These are phyloP conservation scores for Cetoscarus ocellatus DNA, from an alignment of 2,797 vertebrate species.

Conservation along the genomic window DNA sequence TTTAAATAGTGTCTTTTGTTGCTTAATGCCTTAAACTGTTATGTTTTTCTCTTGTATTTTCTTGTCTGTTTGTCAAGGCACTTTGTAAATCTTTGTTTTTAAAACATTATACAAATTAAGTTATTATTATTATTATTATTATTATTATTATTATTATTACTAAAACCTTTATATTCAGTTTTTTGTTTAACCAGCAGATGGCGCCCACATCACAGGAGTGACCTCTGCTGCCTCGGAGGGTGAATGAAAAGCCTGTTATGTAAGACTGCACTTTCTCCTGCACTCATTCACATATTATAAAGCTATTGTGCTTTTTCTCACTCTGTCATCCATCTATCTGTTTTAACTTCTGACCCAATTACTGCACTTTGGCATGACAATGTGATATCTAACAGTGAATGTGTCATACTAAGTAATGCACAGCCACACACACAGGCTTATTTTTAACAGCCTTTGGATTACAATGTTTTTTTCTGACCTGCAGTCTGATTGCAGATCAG, in stretches of 20 bases:
- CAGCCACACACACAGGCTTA: neutral
- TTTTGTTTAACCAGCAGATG: slow-evolving; percentile 33
- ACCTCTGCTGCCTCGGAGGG: no score
- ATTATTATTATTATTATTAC: no score
- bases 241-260: neutral
- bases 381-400: neutral
- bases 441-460: slow-evolving; percentile 3
- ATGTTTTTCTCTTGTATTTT: no score
- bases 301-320: neutral
- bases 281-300: neutral
- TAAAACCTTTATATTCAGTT: neutral
- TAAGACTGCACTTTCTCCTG: neutral
- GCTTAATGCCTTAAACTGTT: no score
- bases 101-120: no score
- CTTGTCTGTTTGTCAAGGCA: no score
- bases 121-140: no score
- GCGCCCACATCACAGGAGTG: slow-evolving; percentile 8
- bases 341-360: neutral
- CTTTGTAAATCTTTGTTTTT: no score
- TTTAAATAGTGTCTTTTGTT: no score
- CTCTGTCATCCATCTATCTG: neutral
- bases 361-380: neutral
- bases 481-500: slow-evolving; percentile 4
- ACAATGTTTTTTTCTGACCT: neutral
- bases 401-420: no score